Conservation (phyloP, 2,797 vertebrate genomes). For the Notolepis coatsorum region DNA sequence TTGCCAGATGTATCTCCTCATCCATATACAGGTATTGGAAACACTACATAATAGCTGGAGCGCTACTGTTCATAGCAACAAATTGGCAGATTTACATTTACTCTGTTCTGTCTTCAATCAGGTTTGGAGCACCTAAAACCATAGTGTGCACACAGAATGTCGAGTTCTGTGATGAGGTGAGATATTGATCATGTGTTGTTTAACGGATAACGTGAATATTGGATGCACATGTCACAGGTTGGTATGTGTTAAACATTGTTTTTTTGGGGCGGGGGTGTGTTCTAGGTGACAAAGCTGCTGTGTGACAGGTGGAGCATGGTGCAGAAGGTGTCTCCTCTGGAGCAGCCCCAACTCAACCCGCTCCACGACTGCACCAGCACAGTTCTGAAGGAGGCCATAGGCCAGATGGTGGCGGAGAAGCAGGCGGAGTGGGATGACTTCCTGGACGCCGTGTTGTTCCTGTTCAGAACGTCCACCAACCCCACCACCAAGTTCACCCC, state of each 20-base stretch:
- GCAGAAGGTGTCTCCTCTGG: conserved; percentile 80
- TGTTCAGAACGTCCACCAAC: conserved; percentile 86
- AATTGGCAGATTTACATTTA: background rate
- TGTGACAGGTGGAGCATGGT: conserved; percentile 85
- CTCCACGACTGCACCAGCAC: conserved; percentile 75
- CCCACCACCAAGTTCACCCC: conserved; percentile 87
- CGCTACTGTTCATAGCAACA: background rate
- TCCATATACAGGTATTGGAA: conserved; percentile 86
- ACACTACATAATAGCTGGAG: background rate
- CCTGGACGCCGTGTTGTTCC: conserved; percentile 85
- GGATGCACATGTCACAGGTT: no score
- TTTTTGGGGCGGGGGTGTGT: conserved; percentile 3
- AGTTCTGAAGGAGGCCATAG: conserved; percentile 82
- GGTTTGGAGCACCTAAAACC: conserved; percentile 88
- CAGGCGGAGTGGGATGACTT: conserved; percentile 87
- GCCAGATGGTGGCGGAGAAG: conserved; percentile 82
- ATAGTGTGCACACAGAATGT: conserved; percentile 81
- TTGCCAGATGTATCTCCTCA: conserved; percentile 85
- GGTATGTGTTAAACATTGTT: no score
- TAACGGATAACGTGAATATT: no score
- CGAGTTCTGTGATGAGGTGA: conserved; percentile 90
- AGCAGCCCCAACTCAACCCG: conserved; percentile 72
- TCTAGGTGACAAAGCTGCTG: conserved; percentile 85
- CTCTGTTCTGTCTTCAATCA: conserved; percentile 48
- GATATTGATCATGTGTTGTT: conserved; percentile 21